A percentile compares a stretch with the other conserved stretches of the same genome.
phyloP scores from a whole-genome alignment of 2,113 vertebrate species.

The Sturnira hondurensis region DNA sequence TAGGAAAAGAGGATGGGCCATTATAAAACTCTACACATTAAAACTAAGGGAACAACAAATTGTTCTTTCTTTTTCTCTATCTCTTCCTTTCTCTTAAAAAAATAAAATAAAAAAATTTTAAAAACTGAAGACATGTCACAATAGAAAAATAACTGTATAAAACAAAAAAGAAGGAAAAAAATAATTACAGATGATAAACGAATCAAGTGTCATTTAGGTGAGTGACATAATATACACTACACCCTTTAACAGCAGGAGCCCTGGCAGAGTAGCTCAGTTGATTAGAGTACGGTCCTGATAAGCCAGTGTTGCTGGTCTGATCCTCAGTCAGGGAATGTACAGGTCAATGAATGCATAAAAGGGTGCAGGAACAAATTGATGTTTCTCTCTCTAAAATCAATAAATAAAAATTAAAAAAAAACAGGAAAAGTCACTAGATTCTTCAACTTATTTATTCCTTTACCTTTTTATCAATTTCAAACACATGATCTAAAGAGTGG shows the following conservation, averaged over 20 bases:
- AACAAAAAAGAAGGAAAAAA: not conserved
- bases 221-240: not conserved
- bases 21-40: not conserved
- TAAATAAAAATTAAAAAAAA: no score
- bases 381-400: no score
- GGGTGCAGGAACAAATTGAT: no score
- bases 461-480: conserved; percentile 45
- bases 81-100: no score
- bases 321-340: no score
- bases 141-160: not conserved
- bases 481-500: not conserved
- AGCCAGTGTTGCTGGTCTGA: no score
- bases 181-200: not conserved
- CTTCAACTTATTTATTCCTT: not conserved
- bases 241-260: not conserved
- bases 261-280: no score
- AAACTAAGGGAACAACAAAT: not conserved
- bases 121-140: not conserved
- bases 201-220: conserved; percentile 1
- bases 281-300: no score
- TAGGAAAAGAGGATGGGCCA: not conserved
- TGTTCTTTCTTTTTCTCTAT: no score
- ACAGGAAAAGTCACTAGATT: conserved; percentile 26
- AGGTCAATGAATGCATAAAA: no score
- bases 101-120: no score